Conservation (phyloP, 2,888 invertebrate genomes). For the Uropetala carovei region DNA sequence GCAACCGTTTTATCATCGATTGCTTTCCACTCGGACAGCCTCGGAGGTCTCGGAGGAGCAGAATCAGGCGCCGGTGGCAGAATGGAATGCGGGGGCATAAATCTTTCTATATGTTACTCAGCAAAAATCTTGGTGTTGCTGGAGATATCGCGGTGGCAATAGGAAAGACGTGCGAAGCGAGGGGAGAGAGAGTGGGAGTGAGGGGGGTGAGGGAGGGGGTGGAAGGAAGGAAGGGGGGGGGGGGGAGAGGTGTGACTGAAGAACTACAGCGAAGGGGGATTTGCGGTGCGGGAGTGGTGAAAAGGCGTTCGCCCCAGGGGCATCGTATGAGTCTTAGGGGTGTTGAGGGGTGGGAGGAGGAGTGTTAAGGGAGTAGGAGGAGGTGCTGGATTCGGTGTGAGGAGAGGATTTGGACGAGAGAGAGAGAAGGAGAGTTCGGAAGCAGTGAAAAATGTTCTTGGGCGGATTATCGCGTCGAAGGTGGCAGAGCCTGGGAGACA, state of each 20-base stretch:
- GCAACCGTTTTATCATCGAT: no score
- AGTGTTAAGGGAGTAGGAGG: no score
- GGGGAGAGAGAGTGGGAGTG: neutral
- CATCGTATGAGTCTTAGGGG: no score
- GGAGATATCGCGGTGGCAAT: slow-evolving; percentile 25
- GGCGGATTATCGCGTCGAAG: slow-evolving; percentile 1
- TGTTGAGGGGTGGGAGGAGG: no score
- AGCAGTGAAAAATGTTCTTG: slow-evolving; percentile 27
- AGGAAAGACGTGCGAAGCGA: neutral
- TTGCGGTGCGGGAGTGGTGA: neutral
- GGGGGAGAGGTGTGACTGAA: no score
- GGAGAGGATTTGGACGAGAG: no score
- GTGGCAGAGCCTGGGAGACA: neutral
- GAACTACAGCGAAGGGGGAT: neutral
- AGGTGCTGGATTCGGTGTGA: no score
- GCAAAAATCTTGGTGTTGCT: slow-evolving; percentile 46
- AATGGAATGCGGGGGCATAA: neutral
- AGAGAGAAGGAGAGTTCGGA: neutral
- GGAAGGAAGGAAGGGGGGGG: neutral
- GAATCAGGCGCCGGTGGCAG: neutral
- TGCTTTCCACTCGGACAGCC: no score
- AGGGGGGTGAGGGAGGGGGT: neutral
- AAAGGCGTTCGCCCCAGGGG: no score
- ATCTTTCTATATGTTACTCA: slow-evolving; percentile 52
- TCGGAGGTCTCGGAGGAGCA: no score